phyloP scores from a whole-genome alignment of 2,888 invertebrate genomes.

The Amiota communis region DNA sequence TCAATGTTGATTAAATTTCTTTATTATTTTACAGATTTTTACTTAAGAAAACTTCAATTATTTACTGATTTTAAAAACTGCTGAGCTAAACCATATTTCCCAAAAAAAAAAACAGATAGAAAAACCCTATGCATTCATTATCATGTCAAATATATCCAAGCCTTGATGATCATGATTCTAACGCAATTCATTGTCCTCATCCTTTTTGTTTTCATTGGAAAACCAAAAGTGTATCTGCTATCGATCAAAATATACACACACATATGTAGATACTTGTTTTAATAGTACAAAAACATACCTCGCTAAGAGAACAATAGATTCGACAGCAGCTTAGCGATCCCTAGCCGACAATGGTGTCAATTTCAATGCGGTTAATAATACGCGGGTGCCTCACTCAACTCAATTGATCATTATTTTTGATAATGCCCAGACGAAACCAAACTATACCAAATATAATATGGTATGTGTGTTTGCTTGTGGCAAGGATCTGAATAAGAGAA shows the following conservation, averaged over 20 bases:
- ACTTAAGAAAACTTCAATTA: too few species aligned
- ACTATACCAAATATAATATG: not conserved
- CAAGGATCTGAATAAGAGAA: not conserved
- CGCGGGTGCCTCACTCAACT: constrained; percentile 10
- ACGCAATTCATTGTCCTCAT: not conserved
- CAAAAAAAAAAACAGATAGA: too few species aligned
- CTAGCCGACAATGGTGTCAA: constrained; percentile 54
- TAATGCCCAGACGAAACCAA: not conserved
- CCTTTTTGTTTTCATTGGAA: constrained; percentile 50
- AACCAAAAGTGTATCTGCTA: constrained; percentile 47
- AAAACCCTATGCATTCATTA: too few species aligned
- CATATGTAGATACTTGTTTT: not conserved
- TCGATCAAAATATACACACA: constrained; percentile 52
- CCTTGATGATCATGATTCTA: too few species aligned
- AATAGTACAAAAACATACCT: constrained; percentile 37
- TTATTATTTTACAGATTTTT: too few species aligned
- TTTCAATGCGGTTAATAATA: constrained; percentile 51
- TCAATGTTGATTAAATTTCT: too few species aligned
- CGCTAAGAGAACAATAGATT: constrained; percentile 61
- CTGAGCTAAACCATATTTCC: too few species aligned
- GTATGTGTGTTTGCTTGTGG: not conserved
- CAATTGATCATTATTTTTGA: constrained; percentile 15
- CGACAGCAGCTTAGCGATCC: not conserved
- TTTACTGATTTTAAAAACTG: too few species aligned
- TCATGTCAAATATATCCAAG: too few species aligned